phyloP scores from a whole-genome alignment of 2,797 vertebrate species.

The Lepus townsendii region DNA sequence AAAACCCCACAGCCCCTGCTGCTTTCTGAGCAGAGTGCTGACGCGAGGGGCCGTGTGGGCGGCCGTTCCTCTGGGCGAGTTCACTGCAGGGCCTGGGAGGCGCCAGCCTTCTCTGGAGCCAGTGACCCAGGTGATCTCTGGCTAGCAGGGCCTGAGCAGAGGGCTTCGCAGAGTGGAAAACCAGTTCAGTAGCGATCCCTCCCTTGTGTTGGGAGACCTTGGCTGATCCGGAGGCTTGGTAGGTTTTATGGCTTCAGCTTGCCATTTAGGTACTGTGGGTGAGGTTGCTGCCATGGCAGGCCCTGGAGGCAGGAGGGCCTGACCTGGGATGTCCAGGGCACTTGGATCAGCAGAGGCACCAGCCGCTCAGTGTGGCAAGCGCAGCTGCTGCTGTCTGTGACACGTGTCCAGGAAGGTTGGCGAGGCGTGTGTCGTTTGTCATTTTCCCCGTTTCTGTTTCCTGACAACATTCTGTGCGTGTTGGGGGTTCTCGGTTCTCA shows the following conservation, averaged over 20 bases:
- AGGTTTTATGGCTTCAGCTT: background rate
- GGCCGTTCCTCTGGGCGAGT: no score
- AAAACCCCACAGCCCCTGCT: background rate
- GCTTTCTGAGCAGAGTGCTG: background rate
- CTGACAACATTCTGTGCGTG: accelerated
- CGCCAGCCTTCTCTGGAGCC: accelerated
- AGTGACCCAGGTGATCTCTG: accelerated
- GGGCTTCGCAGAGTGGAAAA: background rate
- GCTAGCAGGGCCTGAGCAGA: background rate
- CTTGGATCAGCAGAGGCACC: no score
- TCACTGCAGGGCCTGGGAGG: accelerated
- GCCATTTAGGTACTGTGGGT: background rate
- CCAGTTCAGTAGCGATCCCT: accelerated
- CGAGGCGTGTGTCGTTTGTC: background rate
- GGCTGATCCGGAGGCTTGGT: no score
- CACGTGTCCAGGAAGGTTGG: no score
- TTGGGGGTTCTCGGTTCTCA: background rate
- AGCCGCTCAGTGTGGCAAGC: no score
- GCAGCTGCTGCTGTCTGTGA: no score
- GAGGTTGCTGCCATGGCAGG: background rate
- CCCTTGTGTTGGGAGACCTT: background rate
- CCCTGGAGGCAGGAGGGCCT: background rate
- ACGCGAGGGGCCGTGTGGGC: no score
- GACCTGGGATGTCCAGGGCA: accelerated
- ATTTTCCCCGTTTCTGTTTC: accelerated